These are phyloP conservation scores for Pelusios castaneus DNA, from an alignment of 2,113 vertebrate species.

Conservation along the genomic window DNA sequence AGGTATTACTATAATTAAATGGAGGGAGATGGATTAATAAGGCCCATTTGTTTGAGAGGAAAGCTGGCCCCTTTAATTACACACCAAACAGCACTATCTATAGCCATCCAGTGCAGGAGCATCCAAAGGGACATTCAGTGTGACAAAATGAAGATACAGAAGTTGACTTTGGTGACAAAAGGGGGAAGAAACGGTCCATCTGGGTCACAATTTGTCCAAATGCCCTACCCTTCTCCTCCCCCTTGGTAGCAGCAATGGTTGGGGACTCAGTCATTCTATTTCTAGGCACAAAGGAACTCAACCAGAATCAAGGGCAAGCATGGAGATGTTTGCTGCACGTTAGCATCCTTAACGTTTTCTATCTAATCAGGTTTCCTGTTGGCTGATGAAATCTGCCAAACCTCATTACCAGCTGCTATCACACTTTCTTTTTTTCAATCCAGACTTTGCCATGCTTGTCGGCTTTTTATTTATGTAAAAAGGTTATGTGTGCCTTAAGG, in stretches of 20 bases:
- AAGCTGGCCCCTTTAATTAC: conserved; percentile 1
- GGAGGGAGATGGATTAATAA: not conserved
- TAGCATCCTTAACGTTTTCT: conserved; percentile 18
- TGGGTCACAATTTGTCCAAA: accelerated
- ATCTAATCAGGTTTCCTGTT: conserved; percentile 46
- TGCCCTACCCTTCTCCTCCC: not conserved
- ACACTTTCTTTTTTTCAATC: conserved; percentile 30
- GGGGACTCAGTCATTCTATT: not conserved
- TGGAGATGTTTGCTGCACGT: conserved; percentile 8
- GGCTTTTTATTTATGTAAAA: conserved; percentile 58
- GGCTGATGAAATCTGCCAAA: conserved; percentile 23
- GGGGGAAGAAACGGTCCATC: not conserved
- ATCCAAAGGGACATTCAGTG: not conserved
- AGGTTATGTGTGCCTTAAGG: conserved; percentile 59
- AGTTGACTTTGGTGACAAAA: not conserved
- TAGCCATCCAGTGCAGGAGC: not conserved
- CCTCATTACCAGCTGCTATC: conserved; percentile 40
- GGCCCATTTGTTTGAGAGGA: not conserved
- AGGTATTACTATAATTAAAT: not conserved
- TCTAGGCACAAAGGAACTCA: conserved; percentile 5
- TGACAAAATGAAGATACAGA: not conserved
- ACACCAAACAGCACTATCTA: not conserved
- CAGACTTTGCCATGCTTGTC: conserved; percentile 20
- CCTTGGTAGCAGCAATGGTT: not conserved
- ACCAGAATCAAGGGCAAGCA: conserved; percentile 21